These are phyloP conservation scores for Hesperophylax magnus DNA, from an alignment of 1,140 invertebrate genomes.

Conservation along the genomic window DNA sequence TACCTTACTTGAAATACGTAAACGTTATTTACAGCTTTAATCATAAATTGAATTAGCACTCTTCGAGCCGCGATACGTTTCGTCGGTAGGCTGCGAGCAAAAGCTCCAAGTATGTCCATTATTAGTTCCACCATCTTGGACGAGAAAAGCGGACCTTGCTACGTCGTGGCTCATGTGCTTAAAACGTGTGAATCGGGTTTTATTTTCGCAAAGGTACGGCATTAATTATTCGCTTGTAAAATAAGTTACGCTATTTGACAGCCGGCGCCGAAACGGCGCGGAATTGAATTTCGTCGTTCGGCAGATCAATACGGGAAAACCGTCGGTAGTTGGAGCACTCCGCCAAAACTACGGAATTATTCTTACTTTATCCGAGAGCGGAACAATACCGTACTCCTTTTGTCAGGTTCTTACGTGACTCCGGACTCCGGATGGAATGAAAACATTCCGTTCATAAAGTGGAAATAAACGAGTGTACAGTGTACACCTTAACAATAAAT, in stretches of 20 bases:
- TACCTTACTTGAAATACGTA: too few species aligned
- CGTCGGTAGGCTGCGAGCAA: neutral
- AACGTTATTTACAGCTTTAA: too few species aligned
- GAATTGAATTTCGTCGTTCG: conserved; percentile 47
- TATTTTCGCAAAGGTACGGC: conserved; percentile 31
- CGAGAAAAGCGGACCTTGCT: too few species aligned
- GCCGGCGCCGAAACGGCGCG: conserved; percentile 52
- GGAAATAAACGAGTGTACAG: neutral
- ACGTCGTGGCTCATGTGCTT: neutral
- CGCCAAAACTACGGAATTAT: conserved; percentile 19
- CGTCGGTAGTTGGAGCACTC: neutral
- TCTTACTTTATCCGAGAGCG: neutral
- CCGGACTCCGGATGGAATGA: neutral
- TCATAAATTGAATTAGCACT: too few species aligned
- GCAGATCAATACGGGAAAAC: conserved; percentile 49
- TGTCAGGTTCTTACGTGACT: conserved; percentile 15
- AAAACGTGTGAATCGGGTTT: conserved; percentile 11
- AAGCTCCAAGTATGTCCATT: too few species aligned
- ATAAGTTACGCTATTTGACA: conserved; percentile 57
- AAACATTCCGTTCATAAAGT: neutral
- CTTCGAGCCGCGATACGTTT: neutral
- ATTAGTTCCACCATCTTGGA: too few species aligned
- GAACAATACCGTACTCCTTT: neutral
- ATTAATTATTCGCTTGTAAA: conserved; percentile 56
- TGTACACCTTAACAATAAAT: too few species aligned